Evolutionary conservation across 2,113 vertebrate species (phyloP), one percentile per base, ranked within the genome.

Genomic region (Oncorhynchus masou): DNA sequence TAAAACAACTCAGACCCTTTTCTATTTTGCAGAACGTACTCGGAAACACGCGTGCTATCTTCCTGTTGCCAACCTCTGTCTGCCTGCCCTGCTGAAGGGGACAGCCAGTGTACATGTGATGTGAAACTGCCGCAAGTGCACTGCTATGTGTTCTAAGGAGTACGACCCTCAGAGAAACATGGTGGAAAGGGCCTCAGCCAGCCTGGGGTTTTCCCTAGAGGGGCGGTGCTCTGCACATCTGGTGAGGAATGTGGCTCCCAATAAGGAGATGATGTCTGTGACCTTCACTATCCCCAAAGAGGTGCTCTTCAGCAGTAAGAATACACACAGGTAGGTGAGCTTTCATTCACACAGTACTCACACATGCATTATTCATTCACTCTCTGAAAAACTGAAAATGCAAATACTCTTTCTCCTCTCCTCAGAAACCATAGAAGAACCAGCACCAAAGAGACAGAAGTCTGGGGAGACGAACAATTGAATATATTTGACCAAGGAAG

Each of bases 261-360:
- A 95, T 90, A 99, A 99, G 90, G 96, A 99, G 79, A 99, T 99
- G 97, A 89, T 98, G 89, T 98, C 89, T 97, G 90, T 97, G 73
- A 96, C 88, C 70, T 98, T 99, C 88, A 91, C 83, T 68, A 1
- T 99, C 29, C 96, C 96, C 15, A 90, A 84, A 0, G 87, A 95
- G 0, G 78, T 96, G 34, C 92, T 99, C 62, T 97, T 92, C 87
- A 85, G 88, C 89, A 79, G 83, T 8, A 82, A 89, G 24, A 73
- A 80, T 0, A 78, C 82, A 48, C 83, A 48, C 73, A 82, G 0
- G 84, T 69, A 88, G 96, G 96, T 96, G 85, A 95, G 92, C 71
- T 68, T 9, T 77, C 1, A 49, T 68, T 31, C 2, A 77, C 24
- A 65, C 59, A 75, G 20, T 45, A 7, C 51, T 54, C 39, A 45